Evolutionary conservation across 2,797 vertebrate species (phyloP), one percentile per base, ranked within the genome.

Genomic region (Gymnothorax javanicus): DNA sequence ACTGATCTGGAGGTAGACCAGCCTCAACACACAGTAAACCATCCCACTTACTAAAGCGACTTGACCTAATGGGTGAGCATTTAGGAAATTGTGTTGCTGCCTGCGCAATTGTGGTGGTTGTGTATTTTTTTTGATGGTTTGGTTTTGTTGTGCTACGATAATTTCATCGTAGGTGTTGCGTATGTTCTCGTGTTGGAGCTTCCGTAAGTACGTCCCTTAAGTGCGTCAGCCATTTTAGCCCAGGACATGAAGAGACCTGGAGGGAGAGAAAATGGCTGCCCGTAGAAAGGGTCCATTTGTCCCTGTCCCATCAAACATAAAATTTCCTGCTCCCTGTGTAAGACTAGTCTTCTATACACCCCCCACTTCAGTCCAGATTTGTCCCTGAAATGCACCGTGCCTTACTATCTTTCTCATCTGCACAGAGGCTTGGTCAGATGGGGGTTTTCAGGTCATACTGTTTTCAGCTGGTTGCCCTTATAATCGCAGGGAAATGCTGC

Each of bases 161-260:
- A 25, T 69, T 9, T 33, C 64, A 33, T 82, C 25, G 54, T 15
- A 54, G 23, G 27, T 43, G 85, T 86, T n/a, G 77, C 77, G 77
- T 23, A 81, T 50, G 43, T 81, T 8, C 17, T 81, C 25, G 33
- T 7, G 12, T 77, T 77, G 85, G 57, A 54, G 84, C 56, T 62
- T 7, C 71, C 83, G 82, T 59, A 54, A 67, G 60, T 27, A 15
- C 86, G 87, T 85, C 77, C 79, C 87, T 84, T 64, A 73, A 89
- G 87, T 85, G 83, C 33, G 83, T 89, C 87, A 59, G 90, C 90
- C 91, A 92, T 92, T 91, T 92, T 91, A 88, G 59, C 86, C 82
- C 33, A 11, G 11, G 52, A 79, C 75, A 23, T 75, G 86, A 84
- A 86, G 69, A 43, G 81, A 75, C 83, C 62, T 87, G 87, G 12